Percentiles rank a stretch among this genome's conserved stretches.
phyloP scores from a whole-genome alignment of 2,797 vertebrate species.

The Diceros bicornis region DNA sequence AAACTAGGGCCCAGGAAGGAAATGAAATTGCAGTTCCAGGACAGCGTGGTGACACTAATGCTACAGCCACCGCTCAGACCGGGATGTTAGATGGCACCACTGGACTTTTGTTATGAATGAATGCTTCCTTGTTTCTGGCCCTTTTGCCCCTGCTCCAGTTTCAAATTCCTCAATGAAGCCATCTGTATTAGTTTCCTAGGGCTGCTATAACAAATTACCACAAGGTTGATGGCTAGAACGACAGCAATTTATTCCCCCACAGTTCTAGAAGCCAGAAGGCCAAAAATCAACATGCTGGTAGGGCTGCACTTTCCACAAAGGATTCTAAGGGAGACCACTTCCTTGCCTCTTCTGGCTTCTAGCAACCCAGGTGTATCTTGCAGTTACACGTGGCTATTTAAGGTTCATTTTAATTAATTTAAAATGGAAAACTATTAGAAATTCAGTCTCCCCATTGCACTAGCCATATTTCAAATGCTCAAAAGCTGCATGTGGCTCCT shows the following conservation, averaged over 20 bases:
- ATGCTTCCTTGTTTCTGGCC: not conserved
- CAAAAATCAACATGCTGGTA: not conserved
- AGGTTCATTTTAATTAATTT: not conserved
- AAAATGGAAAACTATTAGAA: not conserved
- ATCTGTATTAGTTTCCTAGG: not conserved
- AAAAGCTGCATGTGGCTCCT: not conserved
- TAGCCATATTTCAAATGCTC: not conserved
- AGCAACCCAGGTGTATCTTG: rapidly evolving
- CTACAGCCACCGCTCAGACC: rapidly evolving
- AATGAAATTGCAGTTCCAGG: not conserved
- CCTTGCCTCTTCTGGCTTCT: not conserved
- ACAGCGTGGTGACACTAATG: rapidly evolving
- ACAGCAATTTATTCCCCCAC: not conserved
- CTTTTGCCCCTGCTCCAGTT: not conserved
- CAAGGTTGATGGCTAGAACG: not conserved
- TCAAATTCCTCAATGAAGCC: not conserved
- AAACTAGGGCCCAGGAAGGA: rapidly evolving
- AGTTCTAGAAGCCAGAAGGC: not conserved
- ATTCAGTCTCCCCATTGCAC: too few relatives aligned
- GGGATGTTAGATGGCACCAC: too few relatives aligned
- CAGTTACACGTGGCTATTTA: not conserved
- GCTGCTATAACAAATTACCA: not conserved
- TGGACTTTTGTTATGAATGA: not conserved
- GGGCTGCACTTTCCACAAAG: too few relatives aligned
- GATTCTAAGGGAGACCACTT: not conserved